Conservation (phyloP, 2,888 invertebrate species). For the Pseudeuparius sepicola region DNA sequence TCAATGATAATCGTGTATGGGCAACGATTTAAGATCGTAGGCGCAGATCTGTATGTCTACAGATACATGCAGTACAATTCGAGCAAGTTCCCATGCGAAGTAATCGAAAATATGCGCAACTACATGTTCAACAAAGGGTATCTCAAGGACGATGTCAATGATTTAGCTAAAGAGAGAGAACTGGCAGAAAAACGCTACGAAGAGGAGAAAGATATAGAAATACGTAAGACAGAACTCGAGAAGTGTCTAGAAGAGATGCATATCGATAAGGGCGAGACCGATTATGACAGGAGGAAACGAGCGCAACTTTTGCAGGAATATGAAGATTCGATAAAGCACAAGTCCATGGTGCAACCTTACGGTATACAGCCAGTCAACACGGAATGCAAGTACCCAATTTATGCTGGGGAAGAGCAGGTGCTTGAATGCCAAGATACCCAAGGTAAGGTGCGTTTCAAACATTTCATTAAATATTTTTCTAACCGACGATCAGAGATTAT, state of each 20-base stretch:
- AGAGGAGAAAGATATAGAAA: slow-evolving; percentile 24
- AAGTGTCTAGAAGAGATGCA: slow-evolving; percentile 32
- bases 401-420: slow-evolving; percentile 30
- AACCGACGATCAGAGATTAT: too few species aligned
- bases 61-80: slow-evolving; percentile 64
- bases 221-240: slow-evolving; percentile 31
- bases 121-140: slow-evolving; percentile 57
- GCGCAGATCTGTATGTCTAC: slow-evolving; percentile 50
- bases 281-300: too few species aligned
- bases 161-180: slow-evolving; percentile 32
- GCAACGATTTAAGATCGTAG: slow-evolving; percentile 65
- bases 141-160: slow-evolving; percentile 47
- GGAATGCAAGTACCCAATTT: slow-evolving; percentile 32
- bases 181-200: slow-evolving; percentile 32
- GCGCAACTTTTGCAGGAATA: slow-evolving; percentile 31
- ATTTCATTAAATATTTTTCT: too few species aligned
- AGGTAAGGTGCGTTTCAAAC: slow-evolving; percentile 17
- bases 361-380: slow-evolving; percentile 34
- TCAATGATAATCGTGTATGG: slow-evolving; percentile 60
- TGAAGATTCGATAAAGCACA: slow-evolving; percentile 32
- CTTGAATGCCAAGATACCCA: slow-evolving; percentile 30
- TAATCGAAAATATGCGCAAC: slow-evolving; percentile 56
- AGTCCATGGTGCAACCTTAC: slow-evolving; percentile 30
- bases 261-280: slow-evolving; percentile 22
- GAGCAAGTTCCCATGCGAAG: slow-evolving; percentile 58